Evolutionary conservation across 2,888 invertebrate species (phyloP), one percentile per base, ranked within the genome.

Genomic region (Cosmopolites sordidus): DNA sequence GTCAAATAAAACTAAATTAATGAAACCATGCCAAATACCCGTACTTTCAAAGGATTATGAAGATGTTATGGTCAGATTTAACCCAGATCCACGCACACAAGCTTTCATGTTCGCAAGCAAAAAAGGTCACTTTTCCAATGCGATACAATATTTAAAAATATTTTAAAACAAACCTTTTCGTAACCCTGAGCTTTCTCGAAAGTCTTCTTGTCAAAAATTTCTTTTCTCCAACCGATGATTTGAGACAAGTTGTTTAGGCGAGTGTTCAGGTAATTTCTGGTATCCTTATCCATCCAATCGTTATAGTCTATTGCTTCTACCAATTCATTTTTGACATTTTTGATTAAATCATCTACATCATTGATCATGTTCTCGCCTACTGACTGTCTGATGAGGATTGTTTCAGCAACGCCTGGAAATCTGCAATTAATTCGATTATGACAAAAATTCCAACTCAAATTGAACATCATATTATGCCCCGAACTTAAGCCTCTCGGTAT

Each of bases 381-480:
- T 15, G 61, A 62, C 48, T 59, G 61, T 43, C 65, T 50, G 0
- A 68, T 58, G 44, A 66, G 69, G 27, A 63, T 61, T 5, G 62
- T 53, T 60, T 69, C 67, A 5, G 65, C 63, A 8, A 66, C 67
- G 38, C 56, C 58, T 33, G 56, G 56, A 48, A 68, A 66, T 33
- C 68, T 68, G 9, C 22, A 22, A 22, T n/a, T n/a, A n/a, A n/a
- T n/a, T n/a, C n/a, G n/a, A n/a, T n/a, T n/a, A n/a, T n/a, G n/a
- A n/a, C n/a, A n/a, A n/a, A n/a, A n/a, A n/a, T n/a, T n/a, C n/a
- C n/a, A n/a, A n/a, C n/a, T n/a, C n/a, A n/a, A n/a, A n/a, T n/a
- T n/a, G n/a, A n/a, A n/a, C n/a, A n/a, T n/a, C n/a, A n/a, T n/a
- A n/a, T n/a, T n/a, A n/a, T n/a, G n/a, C n/a, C n/a, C n/a, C n/a